Percentiles rank a stretch among this genome's conserved stretches.
phyloP scores from a whole-genome alignment of 2,888 invertebrate species.

The Drosophila robusta region DNA sequence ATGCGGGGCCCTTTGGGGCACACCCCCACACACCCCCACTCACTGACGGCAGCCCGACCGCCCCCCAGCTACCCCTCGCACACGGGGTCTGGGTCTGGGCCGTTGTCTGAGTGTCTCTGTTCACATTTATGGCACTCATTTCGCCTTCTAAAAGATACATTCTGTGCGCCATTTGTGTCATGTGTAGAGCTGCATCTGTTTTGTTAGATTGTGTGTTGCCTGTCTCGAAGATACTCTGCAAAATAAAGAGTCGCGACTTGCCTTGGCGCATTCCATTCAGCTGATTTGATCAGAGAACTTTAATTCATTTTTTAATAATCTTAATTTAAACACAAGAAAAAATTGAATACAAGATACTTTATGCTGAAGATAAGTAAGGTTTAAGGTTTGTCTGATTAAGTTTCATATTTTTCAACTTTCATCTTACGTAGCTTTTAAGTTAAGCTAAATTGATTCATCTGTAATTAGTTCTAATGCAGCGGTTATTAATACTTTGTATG shows the following conservation, averaged over 20 bases:
- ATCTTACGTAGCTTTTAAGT: too few relatives aligned
- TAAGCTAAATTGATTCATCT: too few relatives aligned
- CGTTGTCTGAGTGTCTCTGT: slow-evolving; percentile 51
- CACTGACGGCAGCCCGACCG: not conserved
- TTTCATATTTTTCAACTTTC: too few relatives aligned
- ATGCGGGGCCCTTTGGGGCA: slow-evolving; percentile 56
- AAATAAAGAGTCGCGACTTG: not conserved
- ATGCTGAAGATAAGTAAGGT: too few relatives aligned
- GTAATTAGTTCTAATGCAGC: too few relatives aligned
- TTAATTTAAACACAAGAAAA: too few relatives aligned
- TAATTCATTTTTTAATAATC: too few relatives aligned
- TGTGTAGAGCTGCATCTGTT: slow-evolving; percentile 68
- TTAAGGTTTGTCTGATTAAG: too few relatives aligned
- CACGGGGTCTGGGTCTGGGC: not conserved
- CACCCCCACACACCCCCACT: not conserved
- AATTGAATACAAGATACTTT: too few relatives aligned
- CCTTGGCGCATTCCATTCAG: too few relatives aligned
- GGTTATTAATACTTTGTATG: too few relatives aligned
- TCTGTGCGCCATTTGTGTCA: slow-evolving; percentile 78
- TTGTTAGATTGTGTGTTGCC: slow-evolving; percentile 38
- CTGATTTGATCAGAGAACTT: too few relatives aligned
- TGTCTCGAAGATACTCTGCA: slow-evolving; percentile 24
- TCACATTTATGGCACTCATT: slow-evolving; percentile 75
- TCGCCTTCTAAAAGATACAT: slow-evolving; percentile 76
- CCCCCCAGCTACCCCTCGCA: not conserved